Conservation (phyloP, 2,113 vertebrate genomes). For the Tragelaphus buxtoni region DNA sequence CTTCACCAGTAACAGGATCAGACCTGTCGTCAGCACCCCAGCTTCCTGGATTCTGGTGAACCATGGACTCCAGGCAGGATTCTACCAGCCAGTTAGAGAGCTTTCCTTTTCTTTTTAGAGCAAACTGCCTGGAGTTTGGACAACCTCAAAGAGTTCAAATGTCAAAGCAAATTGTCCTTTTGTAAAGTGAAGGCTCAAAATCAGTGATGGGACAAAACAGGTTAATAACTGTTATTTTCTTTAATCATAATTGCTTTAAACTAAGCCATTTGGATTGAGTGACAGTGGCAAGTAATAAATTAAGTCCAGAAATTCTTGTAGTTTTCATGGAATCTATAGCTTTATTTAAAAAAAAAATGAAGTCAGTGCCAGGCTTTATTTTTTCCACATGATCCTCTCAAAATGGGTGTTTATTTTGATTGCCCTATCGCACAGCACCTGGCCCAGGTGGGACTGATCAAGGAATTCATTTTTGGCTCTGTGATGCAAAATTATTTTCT, state of each 20-base stretch:
- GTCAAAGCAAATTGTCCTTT: not conserved
- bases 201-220: not conserved
- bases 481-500: not conserved
- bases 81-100: rapidly evolving
- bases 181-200: not conserved
- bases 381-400: not conserved
- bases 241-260: conserved; percentile 34
- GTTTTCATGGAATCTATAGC: conserved; percentile 9
- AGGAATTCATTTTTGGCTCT: not conserved
- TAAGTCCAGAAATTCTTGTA: conserved; percentile 12
- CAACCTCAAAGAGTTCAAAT: not conserved
- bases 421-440: rapidly evolving
- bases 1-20: not conserved
- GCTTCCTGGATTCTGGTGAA: rapidly evolving
- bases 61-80: not conserved
- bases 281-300: conserved; percentile 1
- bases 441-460: not conserved
- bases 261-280: conserved; percentile 29
- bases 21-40: not conserved
- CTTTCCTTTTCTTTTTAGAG: not conserved
- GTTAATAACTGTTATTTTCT: not conserved
- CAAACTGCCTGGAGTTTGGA: not conserved
- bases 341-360: conserved; percentile 36
- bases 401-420: not conserved
- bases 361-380: conserved; percentile 4